phyloP scores from a whole-genome alignment of 1,140 invertebrate genomes.

The Drosophila insularis region DNA sequence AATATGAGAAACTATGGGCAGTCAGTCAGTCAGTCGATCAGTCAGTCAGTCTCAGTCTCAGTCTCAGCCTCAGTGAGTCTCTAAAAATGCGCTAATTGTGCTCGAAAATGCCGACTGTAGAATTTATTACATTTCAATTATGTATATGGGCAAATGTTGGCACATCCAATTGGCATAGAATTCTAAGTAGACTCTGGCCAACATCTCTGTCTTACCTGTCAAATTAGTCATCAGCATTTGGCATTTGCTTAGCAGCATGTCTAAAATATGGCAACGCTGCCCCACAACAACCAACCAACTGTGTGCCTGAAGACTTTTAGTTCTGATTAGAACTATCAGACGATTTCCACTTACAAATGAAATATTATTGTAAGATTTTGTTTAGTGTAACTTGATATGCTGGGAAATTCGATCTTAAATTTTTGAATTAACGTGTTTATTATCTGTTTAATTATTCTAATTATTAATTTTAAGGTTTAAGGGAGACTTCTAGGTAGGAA shows the following conservation, averaged over 20 bases:
- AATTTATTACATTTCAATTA: slow-evolving; percentile 81
- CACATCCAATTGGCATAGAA: slow-evolving; percentile 73
- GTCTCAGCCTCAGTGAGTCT: slow-evolving; percentile 17
- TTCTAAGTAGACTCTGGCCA: slow-evolving; percentile 40
- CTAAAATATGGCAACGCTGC: not conserved
- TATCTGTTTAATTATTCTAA: no score
- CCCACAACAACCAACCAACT: no score
- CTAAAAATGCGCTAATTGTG: slow-evolving; percentile 68
- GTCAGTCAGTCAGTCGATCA: slow-evolving; percentile 50
- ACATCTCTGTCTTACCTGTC: slow-evolving; percentile 35
- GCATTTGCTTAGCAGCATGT: not conserved
- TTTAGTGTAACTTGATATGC: no score
- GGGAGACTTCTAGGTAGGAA: no score
- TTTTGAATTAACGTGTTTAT: no score
- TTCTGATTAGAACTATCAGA: slow-evolving; percentile 2
- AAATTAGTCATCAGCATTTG: slow-evolving; percentile 56
- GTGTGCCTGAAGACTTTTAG: not conserved
- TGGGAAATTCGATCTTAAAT: no score
- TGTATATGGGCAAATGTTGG: slow-evolving; percentile 76
- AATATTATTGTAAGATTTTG: no score
- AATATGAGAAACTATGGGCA: slow-evolving; percentile 61
- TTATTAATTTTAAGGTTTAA: no score
- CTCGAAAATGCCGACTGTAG: slow-evolving; percentile 62
- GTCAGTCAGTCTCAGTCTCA: slow-evolving; percentile 7
- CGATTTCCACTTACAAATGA: no score